A percentile compares a stretch with the other conserved stretches of the same genome.
phyloP scores from a whole-genome alignment of 1,140 invertebrate species.

The Conus ventricosus region DNA sequence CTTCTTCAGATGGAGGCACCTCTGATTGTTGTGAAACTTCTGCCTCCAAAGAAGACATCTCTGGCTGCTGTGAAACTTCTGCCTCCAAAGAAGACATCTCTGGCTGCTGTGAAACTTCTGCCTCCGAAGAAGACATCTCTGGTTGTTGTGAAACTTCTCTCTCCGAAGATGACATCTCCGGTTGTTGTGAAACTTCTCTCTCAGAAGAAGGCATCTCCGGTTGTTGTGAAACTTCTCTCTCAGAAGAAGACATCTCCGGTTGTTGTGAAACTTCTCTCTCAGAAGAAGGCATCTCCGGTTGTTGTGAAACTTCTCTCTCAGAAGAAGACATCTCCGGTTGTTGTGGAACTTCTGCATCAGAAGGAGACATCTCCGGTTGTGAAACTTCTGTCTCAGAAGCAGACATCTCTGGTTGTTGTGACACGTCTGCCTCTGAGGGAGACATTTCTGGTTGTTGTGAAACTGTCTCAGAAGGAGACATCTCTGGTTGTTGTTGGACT shows the following conservation, averaged over 20 bases:
- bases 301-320: neutral
- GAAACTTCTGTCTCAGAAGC: neutral
- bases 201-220: neutral
- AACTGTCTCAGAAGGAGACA: neutral
- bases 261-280: neutral
- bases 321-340: neutral
- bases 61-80: too few relatives aligned
- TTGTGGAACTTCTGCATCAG: neutral
- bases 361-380: neutral
- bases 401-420: neutral
- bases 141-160: neutral
- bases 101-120: too few relatives aligned
- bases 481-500: neutral
- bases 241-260: neutral
- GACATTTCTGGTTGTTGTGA: neutral
- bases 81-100: too few relatives aligned
- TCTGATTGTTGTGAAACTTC: too few relatives aligned
- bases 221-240: neutral
- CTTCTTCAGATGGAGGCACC: too few relatives aligned
- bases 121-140: too few relatives aligned
- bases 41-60: too few relatives aligned
- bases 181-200: neutral
- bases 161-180: neutral
- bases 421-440: neutral
- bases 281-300: neutral